Conservation (phyloP, 2,113 vertebrate genomes). For the Charadrius vociferus region DNA sequence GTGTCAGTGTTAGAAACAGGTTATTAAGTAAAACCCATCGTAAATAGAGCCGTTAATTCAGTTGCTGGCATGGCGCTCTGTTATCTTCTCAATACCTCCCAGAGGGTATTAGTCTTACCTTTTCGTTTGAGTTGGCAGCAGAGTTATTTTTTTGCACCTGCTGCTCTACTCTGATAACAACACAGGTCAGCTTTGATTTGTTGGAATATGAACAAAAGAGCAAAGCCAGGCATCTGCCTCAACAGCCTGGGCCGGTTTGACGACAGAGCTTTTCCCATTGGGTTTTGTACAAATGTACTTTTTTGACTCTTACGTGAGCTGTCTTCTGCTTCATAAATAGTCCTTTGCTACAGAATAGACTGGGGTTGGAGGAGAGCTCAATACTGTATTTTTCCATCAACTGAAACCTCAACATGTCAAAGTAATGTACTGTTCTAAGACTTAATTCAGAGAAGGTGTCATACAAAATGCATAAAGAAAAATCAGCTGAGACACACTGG, state of each 20-base stretch:
- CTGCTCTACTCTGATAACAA: conserved; percentile 77
- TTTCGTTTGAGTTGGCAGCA: conserved; percentile 81
- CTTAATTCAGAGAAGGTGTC: neutral
- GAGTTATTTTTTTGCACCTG: conserved; percentile 81
- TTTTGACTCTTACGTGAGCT: conserved; percentile 27
- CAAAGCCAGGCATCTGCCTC: conserved; percentile 81
- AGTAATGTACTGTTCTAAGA: neutral
- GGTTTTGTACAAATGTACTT: conserved; percentile 65
- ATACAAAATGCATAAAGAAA: neutral
- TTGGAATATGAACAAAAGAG: conserved; percentile 81
- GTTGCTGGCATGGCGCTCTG: conserved; percentile 76
- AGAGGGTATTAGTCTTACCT: conserved; percentile 75
- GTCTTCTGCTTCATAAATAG: conserved; percentile 10
- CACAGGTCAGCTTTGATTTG: conserved; percentile 80
- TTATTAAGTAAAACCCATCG: conserved; percentile 76
- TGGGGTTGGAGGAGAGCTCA: neutral
- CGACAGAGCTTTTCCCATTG: conserved; percentile 40
- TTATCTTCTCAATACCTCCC: conserved; percentile 79
- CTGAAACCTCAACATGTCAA: neutral
- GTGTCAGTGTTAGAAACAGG: conserved; percentile 59
- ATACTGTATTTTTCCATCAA: conserved; percentile 53
- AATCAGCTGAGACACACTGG: neutral
- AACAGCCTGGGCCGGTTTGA: conserved; percentile 73
- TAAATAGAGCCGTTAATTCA: conserved; percentile 79
- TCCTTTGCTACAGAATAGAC: neutral